phyloP scores from a whole-genome alignment of 2,888 invertebrate genomes.

The Vandiemenella viatica region DNA sequence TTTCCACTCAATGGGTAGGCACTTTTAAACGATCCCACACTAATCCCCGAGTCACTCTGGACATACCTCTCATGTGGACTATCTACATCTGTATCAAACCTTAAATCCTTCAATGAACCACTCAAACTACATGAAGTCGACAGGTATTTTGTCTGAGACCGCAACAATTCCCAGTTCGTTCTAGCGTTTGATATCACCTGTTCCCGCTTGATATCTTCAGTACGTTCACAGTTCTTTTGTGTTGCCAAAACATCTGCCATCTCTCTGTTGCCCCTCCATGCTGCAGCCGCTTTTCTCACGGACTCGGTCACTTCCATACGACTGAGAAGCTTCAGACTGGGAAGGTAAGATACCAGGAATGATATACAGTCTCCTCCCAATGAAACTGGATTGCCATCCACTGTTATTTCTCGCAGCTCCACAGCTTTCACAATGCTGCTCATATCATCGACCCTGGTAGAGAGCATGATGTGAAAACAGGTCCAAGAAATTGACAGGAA shows the following conservation, averaged over 20 bases:
- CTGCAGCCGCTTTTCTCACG: constrained; percentile 58
- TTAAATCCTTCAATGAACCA: constrained; percentile 9
- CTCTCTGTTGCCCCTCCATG: constrained; percentile 67
- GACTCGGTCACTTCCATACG: constrained; percentile 42
- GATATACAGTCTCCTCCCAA: constrained; percentile 67
- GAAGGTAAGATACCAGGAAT: constrained; percentile 65
- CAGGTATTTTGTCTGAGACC: constrained; percentile 42
- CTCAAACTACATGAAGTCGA: constrained; percentile 2
- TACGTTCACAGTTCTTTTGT: constrained; percentile 39
- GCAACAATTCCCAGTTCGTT: constrained; percentile 71
- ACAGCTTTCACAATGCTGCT: constrained; percentile 62
- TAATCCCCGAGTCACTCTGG: constrained; percentile 16
- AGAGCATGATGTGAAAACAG: no score
- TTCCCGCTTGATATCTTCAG: constrained; percentile 48
- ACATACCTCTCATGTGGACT: constrained; percentile 9
- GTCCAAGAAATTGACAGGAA: neutral
- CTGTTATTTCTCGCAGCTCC: constrained; percentile 64
- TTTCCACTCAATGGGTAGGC: constrained; percentile 2
- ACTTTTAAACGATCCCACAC: no score
- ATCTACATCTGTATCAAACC: constrained; percentile 5
- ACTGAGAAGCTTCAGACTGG: constrained; percentile 54
- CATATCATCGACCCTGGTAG: constrained; percentile 72
- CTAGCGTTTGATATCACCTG: constrained; percentile 73
- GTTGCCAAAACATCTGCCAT: constrained; percentile 50
- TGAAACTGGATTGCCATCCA: constrained; percentile 74